phyloP scores from a whole-genome alignment of 2,797 vertebrate species.

The Cossypha caffra region DNA sequence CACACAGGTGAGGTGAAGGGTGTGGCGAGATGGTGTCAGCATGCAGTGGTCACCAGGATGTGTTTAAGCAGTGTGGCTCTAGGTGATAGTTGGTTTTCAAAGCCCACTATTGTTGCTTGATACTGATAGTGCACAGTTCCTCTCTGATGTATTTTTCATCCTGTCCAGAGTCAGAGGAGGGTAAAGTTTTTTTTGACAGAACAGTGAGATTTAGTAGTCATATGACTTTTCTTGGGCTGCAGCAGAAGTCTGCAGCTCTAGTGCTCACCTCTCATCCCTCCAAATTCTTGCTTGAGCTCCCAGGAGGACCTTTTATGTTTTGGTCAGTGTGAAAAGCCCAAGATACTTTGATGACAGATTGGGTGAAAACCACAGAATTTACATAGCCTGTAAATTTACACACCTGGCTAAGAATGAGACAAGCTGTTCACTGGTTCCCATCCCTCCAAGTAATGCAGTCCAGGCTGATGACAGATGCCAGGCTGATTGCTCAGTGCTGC shows the following conservation, averaged over 20 bases:
- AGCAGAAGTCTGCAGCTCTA: neutral
- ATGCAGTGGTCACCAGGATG: accelerated
- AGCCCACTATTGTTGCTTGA: neutral
- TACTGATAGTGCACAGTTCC: neutral
- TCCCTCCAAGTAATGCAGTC: neutral
- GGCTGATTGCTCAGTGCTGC: neutral
- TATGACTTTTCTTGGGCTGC: neutral
- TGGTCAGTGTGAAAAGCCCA: neutral
- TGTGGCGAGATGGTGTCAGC: accelerated
- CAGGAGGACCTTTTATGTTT: neutral
- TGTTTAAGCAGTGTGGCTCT: neutral
- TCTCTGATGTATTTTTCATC: neutral
- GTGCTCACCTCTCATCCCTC: neutral
- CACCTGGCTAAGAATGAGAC: neutral
- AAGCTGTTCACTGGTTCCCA: neutral
- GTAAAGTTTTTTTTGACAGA: neutral
- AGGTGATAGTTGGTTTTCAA: neutral
- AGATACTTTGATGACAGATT: neutral
- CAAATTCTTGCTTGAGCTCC: neutral
- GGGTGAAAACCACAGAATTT: accelerated
- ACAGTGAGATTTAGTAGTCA: neutral
- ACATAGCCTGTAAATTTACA: neutral
- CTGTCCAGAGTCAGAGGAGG: neutral
- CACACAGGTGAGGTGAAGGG: accelerated
- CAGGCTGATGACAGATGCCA: neutral